Evolutionary conservation across 2,113 vertebrate genomes (phyloP).

Genomic region (Stegastes partitus): DNA sequence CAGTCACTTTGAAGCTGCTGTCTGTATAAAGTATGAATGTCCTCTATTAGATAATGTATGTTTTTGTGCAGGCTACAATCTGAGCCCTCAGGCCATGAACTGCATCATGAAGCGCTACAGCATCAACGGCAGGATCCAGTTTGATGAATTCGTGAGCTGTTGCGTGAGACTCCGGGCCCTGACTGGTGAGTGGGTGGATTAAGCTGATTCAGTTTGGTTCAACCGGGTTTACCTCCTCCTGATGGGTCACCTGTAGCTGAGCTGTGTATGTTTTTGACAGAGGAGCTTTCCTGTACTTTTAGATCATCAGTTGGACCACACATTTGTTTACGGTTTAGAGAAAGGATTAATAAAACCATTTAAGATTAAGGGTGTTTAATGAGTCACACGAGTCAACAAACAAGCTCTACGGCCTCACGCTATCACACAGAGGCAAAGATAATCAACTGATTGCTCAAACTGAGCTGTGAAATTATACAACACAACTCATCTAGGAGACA

Average conservation of each 20-base stretch:
- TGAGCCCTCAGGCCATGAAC: slow-evolving; percentile 92
- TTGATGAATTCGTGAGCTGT: slow-evolving; percentile 95
- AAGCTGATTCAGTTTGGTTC: neutral
- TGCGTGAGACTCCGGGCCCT: slow-evolving; percentile 91
- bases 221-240: neutral
- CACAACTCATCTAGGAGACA: too few relatives aligned
- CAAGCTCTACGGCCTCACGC: neutral
- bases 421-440: neutral
- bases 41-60: neutral
- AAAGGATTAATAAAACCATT: neutral
- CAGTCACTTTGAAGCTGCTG: too few relatives aligned
- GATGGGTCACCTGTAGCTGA: neutral
- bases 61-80: slow-evolving; percentile 78
- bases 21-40: neutral
- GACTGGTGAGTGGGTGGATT: slow-evolving; percentile 86
- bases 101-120: slow-evolving; percentile 90
- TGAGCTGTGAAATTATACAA: neutral
- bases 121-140: slow-evolving; percentile 87
- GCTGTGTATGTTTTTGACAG: neutral
- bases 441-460: neutral
- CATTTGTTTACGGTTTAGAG: neutral
- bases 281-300: neutral
- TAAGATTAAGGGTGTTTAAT: too few relatives aligned
- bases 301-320: too few relatives aligned
- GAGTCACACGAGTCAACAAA: too few relatives aligned